Evolutionary conservation across 1,140 invertebrate genomes (phyloP).

Genomic region (Proctacanthus coquilletti): DNA sequence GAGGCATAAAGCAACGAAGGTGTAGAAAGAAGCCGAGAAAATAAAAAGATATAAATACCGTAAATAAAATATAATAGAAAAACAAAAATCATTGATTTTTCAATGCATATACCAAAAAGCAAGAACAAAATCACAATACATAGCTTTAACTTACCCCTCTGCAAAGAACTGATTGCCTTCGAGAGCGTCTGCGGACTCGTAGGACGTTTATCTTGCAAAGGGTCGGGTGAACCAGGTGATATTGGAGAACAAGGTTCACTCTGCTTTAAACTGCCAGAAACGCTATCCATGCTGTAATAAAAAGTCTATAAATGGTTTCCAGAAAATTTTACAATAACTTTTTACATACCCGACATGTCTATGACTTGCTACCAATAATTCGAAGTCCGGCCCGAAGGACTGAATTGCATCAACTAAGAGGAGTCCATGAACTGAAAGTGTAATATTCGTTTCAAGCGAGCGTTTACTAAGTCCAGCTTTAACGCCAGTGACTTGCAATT

Average conservation of each 20-base stretch:
- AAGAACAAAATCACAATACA: background rate
- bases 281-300: constrained; percentile 67
- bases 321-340: background rate
- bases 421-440: constrained; percentile 79
- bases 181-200: constrained; percentile 29
- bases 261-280: constrained; percentile 79
- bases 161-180: constrained; percentile 20
- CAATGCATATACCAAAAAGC: constrained; percentile 1
- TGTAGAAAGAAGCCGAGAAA: background rate
- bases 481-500: constrained; percentile 81
- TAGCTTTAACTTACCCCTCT: constrained; percentile 14
- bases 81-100: background rate
- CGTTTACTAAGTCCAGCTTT: constrained; percentile 55
- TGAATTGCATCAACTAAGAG: constrained; percentile 88
- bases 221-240: constrained; percentile 53
- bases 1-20: no score
- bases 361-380: constrained; percentile 84
- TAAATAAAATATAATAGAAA: background rate
- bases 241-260: constrained; percentile 79
- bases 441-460: constrained; percentile 53
- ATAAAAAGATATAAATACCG: background rate
- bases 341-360: constrained; percentile 65
- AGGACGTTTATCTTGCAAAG: constrained; percentile 22
- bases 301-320: background rate
- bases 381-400: constrained; percentile 88